Base-by-base conservation (phyloP, 1,140 invertebrate genomes). In the Venustaconcha ellipsiformis region DNA sequence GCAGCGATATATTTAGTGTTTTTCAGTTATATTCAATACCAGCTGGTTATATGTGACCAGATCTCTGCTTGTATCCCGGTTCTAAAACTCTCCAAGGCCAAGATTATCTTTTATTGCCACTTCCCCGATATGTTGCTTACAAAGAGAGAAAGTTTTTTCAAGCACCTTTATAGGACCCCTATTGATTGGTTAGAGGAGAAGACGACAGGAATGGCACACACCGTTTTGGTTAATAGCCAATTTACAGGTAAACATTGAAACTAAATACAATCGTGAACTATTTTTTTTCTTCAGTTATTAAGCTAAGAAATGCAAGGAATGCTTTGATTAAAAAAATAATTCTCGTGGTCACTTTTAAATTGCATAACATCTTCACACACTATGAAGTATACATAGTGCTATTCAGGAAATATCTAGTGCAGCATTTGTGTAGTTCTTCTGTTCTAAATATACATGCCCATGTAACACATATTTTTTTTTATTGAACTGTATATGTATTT, bases 61-160 rank as follows among this genome's bases (percentile, higher is more conserved):
- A 95, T 99, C 57, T 90, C 89, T 37, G 88, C 88, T 23, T 92
- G 83, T 76, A 88, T 84, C 84, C 95, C 82, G 92, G 92, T 64
- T 89, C 92, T 78, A 87, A 91, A 14, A 92, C 93, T 74, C 91
- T 79, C 75, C 14, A 76, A 67, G 58, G 71, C 81, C 14, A 88
- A 93, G 83, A 92, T 99, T 17, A 88, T 99, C 12, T 99, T 98
- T 90, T 99, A 99, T 84, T 99, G 98, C 83, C 99, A 99, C 91
- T 97, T 97, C 91, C 99, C 99, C 0, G 99, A 99, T 91, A 94
- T 97, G 85, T 91, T 99, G 5, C 91, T 99, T 2, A 88, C 89
- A 11, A 81, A 86, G 67, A 80, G 87, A n/a, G 75, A 83, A 70
- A 86, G 75, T 62, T 76, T 87, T 20, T 67, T 89, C 15, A 98